Evolutionary conservation across 2,113 vertebrate species (phyloP), one percentile per base, ranked within the genome.

Genomic region (Entosphenus tridentatus): DNA sequence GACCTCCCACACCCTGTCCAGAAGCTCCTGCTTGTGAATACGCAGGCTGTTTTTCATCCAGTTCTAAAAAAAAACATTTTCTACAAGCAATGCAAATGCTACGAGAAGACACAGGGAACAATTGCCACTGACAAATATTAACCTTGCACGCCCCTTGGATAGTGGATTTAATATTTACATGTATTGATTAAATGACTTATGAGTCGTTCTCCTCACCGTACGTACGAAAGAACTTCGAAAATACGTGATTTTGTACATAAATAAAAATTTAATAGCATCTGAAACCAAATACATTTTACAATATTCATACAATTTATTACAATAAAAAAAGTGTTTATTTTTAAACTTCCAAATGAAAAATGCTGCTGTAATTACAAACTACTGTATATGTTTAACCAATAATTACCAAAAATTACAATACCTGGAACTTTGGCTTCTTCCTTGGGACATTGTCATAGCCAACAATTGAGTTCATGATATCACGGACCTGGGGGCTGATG

Each of bases 1-100:
- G 74, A 96, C 83, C 69, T 78, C 77, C 93, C 93, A 98, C 73
- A 96, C 87, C 69, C 95, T 81, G 56, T 87, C 82, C 55, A 87
- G 83, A 11, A 96, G 68, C 55, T 62, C 68, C 2, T 76, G 71
- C 71, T 80, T 84, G 8, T 74, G 55, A 74, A 96, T 82, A 73
- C 76, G 91, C 62, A 96, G 78, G 74, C 91, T 89, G 80, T 92
- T 96, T 76, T 77, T 84, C 82, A 98, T 95, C 93, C 93, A 98
- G 71, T 96, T 96, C 93, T 98, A 69, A 57, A 57, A 73, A 14
- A 13, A 70, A 17, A 3, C 56, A 55, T 67, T 18, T n/a, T 18
- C 57, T 2, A 65, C 18, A 67, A 6, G 56, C 12, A 9, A 18
- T 70, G 17, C 16, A 5, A 62, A n/a, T 70, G 56, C 11, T 67